These are phyloP conservation scores for Ibidorhyncha struthersii DNA, from an alignment of 2,113 vertebrate genomes.

Conservation along the genomic window DNA sequence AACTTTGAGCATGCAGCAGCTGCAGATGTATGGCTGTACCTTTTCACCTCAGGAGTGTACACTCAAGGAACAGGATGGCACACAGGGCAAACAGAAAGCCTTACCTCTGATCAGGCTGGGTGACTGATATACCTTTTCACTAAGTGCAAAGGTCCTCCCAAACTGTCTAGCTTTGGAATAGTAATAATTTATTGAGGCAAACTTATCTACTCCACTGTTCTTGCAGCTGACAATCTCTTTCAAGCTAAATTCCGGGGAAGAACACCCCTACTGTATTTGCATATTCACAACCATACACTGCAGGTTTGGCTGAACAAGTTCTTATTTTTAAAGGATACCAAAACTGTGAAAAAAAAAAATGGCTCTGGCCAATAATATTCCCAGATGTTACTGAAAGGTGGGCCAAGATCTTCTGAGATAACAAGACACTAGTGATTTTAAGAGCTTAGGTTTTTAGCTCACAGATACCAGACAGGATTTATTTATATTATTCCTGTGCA, in stretches of 20 bases:
- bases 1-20: background rate
- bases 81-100: background rate
- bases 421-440: background rate
- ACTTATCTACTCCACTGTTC: background rate
- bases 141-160: background rate
- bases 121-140: background rate
- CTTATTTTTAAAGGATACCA: background rate
- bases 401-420: background rate
- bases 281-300: background rate
- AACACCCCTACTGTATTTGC: accelerated
- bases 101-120: background rate
- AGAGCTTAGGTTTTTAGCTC: background rate
- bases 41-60: background rate
- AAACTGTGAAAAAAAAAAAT: background rate
- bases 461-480: background rate
- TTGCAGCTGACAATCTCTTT: background rate
- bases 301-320: background rate
- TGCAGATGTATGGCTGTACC: background rate
- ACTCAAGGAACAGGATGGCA: background rate
- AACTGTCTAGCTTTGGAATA: background rate
- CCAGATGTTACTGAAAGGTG: background rate
- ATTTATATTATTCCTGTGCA: background rate
- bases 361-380: background rate
- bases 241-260: background rate
- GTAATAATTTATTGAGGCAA: background rate